phyloP scores from a whole-genome alignment of 2,113 vertebrate species.

The Alaudala cheleensis region DNA sequence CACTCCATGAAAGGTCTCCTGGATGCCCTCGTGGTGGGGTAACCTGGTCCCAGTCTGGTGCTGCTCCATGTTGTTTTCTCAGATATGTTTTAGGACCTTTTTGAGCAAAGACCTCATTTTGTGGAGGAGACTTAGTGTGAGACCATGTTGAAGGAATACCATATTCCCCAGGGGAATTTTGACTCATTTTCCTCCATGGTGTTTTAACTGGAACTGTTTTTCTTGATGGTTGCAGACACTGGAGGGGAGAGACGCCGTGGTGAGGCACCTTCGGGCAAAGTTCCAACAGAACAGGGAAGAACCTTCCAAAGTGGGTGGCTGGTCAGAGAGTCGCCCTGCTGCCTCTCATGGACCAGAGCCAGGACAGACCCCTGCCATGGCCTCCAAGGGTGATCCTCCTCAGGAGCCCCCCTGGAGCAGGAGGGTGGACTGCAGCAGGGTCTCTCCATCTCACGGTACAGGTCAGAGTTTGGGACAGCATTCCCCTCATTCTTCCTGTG shows the following conservation, averaged over 20 bases:
- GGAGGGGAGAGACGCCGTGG: neutral
- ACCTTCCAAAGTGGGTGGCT: rapidly evolving
- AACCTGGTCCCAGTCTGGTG: neutral
- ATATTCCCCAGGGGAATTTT: neutral
- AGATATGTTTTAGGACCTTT: neutral
- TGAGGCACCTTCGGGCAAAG: constrained; percentile 32
- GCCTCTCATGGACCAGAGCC: neutral
- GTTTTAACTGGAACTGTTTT: neutral
- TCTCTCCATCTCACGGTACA: neutral
- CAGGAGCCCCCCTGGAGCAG: neutral
- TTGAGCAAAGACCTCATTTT: neutral
- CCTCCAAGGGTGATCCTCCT: neutral
- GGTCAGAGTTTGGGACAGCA: neutral
- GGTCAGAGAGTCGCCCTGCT: neutral
- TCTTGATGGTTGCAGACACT: neutral
- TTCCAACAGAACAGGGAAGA: constrained; percentile 3
- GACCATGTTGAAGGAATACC: neutral
- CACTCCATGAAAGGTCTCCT: neutral
- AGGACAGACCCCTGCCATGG: neutral
- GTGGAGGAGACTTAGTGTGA: neutral
- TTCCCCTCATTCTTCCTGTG: neutral
- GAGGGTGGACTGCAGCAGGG: neutral
- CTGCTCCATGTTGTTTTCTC: neutral
- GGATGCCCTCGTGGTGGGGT: neutral
- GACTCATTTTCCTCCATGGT: neutral